Conservation (phyloP, 2,113 vertebrate genomes). For the Jacana jacana region DNA sequence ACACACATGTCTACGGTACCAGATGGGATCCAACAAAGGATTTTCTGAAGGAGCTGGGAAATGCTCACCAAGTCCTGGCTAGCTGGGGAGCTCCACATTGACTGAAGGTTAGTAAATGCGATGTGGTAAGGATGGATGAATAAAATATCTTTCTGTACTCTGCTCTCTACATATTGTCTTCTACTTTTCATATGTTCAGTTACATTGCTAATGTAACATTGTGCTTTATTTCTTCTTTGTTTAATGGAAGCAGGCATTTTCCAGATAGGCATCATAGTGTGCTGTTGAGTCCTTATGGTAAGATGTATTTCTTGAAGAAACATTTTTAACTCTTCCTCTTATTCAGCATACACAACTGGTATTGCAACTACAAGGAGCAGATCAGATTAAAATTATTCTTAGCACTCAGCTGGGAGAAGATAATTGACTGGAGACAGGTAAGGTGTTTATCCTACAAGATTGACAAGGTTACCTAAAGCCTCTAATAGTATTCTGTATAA, state of each 20-base stretch:
- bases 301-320: background rate
- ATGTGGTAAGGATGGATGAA: background rate
- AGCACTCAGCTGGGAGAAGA: background rate
- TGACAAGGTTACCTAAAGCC: background rate
- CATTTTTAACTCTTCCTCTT: background rate
- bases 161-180: background rate
- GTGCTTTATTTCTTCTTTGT: background rate
- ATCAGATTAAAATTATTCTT: background rate
- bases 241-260: background rate
- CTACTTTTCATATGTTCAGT: background rate
- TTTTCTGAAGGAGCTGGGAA: background rate
- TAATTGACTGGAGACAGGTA: background rate
- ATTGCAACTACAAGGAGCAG: background rate
- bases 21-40: background rate
- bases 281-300: background rate
- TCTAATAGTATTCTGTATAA: background rate
- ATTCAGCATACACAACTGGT: background rate
- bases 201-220: background rate
- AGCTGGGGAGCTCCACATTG: background rate
- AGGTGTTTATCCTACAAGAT: background rate
- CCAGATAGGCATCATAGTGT: background rate
- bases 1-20: background rate
- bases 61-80: background rate
- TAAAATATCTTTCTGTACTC: background rate
- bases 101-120: background rate